phyloP scores from a whole-genome alignment of 2,797 vertebrate genomes.

The Alfaro cultratus region DNA sequence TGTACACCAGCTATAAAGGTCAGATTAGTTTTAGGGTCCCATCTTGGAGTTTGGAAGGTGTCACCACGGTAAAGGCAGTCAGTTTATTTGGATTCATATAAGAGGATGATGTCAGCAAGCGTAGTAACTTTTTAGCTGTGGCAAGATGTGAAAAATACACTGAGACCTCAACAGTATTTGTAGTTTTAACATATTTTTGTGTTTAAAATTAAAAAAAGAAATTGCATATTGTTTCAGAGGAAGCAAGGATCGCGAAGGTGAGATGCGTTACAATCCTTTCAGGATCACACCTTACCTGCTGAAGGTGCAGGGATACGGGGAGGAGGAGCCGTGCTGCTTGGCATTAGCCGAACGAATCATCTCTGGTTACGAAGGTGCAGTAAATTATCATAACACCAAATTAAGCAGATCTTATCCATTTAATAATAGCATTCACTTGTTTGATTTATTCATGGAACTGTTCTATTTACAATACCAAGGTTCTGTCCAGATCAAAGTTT shows the following conservation, averaged over 20 bases:
- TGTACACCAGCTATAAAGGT: not conserved
- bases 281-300: conserved; percentile 87
- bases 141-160: not conserved
- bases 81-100: not conserved
- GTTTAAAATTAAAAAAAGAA: not conserved
- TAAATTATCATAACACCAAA: not conserved
- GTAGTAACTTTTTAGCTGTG: not conserved
- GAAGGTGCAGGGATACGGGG: conserved; percentile 74
- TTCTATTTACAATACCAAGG: not conserved
- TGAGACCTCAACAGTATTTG: not conserved
- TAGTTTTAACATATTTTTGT: not conserved
- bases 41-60: no score
- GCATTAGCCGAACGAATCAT: conserved; percentile 88
- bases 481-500: not conserved
- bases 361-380: conserved; percentile 91
- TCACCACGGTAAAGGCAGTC: not conserved
- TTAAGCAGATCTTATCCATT: not conserved
- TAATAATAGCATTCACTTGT: not conserved
- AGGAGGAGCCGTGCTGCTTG: conserved; percentile 87
- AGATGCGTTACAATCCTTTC: conserved; percentile 84
- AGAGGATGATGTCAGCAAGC: not conserved
- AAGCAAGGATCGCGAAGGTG: conserved; percentile 83
- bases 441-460: not conserved
- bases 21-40: not conserved
- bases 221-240: conserved; percentile 70